Evolutionary conservation across 1,140 invertebrate genomes (phyloP).

Genomic region (Lepidostoma basale): DNA sequence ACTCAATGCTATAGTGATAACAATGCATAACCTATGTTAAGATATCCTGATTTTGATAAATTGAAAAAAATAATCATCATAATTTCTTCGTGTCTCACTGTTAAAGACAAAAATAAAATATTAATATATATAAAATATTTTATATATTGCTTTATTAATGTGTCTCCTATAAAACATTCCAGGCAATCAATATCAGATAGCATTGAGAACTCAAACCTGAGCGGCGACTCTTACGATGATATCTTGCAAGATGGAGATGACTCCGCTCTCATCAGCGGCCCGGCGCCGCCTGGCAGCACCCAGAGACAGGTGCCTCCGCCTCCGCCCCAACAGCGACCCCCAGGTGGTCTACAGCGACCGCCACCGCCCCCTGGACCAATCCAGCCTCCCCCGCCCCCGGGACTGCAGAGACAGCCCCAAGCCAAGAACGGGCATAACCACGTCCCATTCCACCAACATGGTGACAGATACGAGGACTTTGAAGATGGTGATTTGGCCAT

Average conservation of each 20-base stretch:
- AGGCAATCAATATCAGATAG: constrained; percentile 46
- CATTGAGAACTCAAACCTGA: constrained; percentile 43
- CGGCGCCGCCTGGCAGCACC: constrained; percentile 15
- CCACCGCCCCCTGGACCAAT: not conserved
- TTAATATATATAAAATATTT: too few species aligned
- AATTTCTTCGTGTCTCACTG: too few species aligned
- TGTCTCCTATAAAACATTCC: constrained; percentile 15
- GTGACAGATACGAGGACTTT: constrained; percentile 13
- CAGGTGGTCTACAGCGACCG: constrained; percentile 7
- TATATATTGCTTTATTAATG: too few species aligned
- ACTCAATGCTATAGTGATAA: too few species aligned
- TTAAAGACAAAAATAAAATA: too few species aligned
- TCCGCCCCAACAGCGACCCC: not conserved
- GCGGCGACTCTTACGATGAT: constrained; percentile 66
- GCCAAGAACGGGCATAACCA: not conserved
- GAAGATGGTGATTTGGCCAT: constrained; percentile 38
- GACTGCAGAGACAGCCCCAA: not conserved
- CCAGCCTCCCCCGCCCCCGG: not conserved
- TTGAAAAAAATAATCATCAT: too few species aligned
- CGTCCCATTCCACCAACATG: constrained; percentile 2
- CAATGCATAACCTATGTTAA: too few species aligned
- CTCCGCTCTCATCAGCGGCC: constrained; percentile 49
- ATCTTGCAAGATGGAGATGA: constrained; percentile 65
- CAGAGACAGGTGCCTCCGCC: constrained; percentile 36
- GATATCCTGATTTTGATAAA: too few species aligned